phyloP scores from a whole-genome alignment of 2,113 vertebrate species.

The Crotalus tigris region DNA sequence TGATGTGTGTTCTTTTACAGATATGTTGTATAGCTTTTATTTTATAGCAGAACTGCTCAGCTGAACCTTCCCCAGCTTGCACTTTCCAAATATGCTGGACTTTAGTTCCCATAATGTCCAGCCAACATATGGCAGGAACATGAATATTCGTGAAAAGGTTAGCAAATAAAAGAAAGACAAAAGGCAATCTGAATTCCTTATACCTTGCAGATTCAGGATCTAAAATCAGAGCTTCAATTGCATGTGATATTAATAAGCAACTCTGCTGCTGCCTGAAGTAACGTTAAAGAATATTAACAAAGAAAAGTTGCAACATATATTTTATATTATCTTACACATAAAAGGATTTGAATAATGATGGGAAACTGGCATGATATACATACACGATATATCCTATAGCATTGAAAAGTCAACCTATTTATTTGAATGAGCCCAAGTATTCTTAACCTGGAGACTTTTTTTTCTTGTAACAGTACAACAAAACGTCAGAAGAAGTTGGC shows the following conservation, averaged over 20 bases:
- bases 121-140: neutral
- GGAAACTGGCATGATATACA: neutral
- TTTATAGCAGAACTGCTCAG: neutral
- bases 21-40: neutral
- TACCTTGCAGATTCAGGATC: constrained; percentile 93
- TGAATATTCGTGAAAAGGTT: constrained; percentile 14
- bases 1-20: neutral
- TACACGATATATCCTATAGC: neutral
- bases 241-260: constrained; percentile 90
- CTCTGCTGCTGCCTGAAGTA: constrained; percentile 90
- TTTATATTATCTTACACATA: neutral
- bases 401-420: neutral
- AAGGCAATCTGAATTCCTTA: constrained; percentile 34
- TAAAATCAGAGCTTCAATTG: constrained; percentile 91
- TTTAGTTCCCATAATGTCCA: neutral
- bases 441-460: neutral
- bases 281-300: constrained; percentile 48
- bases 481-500: neutral
- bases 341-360: neutral
- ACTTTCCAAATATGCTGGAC: neutral
- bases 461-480: neutral
- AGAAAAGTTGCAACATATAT: constrained; percentile 10
- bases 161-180: constrained; percentile 19
- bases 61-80: neutral
- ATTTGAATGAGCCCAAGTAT: neutral